Base-by-base conservation (phyloP, 2,113 vertebrate species). In the Melanostigma gelatinosum region DNA sequence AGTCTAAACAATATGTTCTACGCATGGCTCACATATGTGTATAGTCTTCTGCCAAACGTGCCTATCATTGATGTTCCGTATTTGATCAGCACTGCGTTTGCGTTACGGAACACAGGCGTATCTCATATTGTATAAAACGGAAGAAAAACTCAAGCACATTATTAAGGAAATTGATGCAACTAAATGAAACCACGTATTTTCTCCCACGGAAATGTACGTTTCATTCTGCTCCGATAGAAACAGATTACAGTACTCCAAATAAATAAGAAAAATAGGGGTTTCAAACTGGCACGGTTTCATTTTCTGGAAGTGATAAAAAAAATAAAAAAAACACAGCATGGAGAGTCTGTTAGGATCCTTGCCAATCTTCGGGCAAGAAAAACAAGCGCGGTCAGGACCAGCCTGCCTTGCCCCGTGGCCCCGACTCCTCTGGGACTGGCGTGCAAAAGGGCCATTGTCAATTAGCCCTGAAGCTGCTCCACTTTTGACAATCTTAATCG, bases 381-480 rank as follows among this genome's bases (percentile, higher is more conserved):
- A 89, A 84, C 87, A 93, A 89, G 88, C 87, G 77, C 83, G 85
- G 80, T 72, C 72, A 36, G 61, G 80, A 69, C 74, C 86, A 84
- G 82, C 54, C 85, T 68, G 89, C 74, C 80, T 82, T 63, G 81
- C 88, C 89, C 85, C 29, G 85, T 71, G 87, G 91, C 88, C 77
- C 63, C 1, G 40, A 20, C 87, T 93, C 94, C 93, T 90, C 46
- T 74, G 94, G 94, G 94, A 95, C 86, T 95, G 82, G 93, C 93
- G 92, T 95, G 94, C 93, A 84, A 94, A 83, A 85, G 83, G 88
- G 79, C 84, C 89, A 80, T 86, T 91, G 92, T 92, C 93, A 93
- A 93, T 95, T 93, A 93, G 79, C 79, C 87, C 81, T 66, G 87
- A 69, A 82, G 71, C 75, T 74, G 71, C 86, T 86, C 87, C 77